phyloP scores from a whole-genome alignment of 2,113 vertebrate genomes.

The Falcunculus frontatus region DNA sequence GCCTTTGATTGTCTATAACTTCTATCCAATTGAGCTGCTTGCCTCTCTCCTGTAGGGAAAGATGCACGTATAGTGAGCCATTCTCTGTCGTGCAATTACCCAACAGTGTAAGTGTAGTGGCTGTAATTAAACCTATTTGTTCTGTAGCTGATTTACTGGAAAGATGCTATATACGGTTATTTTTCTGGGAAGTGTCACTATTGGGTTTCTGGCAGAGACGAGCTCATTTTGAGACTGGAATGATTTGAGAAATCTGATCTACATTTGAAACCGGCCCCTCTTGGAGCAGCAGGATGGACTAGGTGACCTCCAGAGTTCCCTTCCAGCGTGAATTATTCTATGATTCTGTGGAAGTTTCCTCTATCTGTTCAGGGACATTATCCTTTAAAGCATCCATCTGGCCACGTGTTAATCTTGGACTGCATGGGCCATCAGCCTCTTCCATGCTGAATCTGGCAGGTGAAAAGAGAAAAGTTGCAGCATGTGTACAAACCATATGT shows the following conservation, averaged over 20 bases:
- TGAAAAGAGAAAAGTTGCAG: not conserved
- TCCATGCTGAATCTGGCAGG: not conserved
- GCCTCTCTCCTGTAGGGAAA: not conserved
- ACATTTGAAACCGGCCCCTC: not conserved
- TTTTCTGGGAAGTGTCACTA: slow-evolving; percentile 25
- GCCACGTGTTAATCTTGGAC: not conserved
- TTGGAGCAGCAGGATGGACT: not conserved
- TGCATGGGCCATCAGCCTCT: not conserved
- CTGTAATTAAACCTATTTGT: not conserved
- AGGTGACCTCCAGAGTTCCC: slow-evolving; percentile 3
- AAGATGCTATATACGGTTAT: not conserved
- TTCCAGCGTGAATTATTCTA: not conserved
- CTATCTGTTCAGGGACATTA: not conserved
- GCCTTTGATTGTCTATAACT: not conserved
- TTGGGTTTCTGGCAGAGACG: not conserved
- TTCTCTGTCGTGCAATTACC: not conserved
- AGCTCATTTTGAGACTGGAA: not conserved
- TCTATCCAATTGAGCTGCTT: not conserved
- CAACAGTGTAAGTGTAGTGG: not conserved
- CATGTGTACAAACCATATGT: not conserved
- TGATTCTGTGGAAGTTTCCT: not conserved
- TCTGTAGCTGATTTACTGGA: not conserved
- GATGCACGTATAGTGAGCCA: not conserved
- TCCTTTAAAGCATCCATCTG: not conserved
- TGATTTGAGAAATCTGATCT: slow-evolving; percentile 37